Base-by-base conservation (phyloP, 1,140 invertebrate genomes). In the Atopsyche davidsoni region DNA sequence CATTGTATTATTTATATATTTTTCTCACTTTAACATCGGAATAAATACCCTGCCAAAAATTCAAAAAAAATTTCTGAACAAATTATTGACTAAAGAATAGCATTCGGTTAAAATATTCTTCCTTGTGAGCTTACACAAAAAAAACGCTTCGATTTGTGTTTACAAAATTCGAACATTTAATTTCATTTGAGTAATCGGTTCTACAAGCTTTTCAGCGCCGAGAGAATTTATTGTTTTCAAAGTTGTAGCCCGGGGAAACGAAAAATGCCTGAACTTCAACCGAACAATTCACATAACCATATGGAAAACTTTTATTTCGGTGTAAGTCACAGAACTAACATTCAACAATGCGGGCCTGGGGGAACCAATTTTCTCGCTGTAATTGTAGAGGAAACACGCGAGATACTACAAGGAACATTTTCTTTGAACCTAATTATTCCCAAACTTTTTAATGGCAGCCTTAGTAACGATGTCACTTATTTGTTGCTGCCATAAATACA, bases 251-350 rank as follows among this genome's bases (percentile, higher is more conserved):
- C 4, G 11, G 38, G 16, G 16, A 19, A 16, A 16, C 13, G 16
- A 18, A 22, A 22, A 36, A 22, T 40, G 25, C 6, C 25, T 7
- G n/a, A 16, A 43, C 21, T 43, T 43, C 17, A 11, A 11, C 13
- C 7, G 24, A 44, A 44, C 49, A 24, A 34, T 53, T 43, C 44
- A 21, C 44, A 53, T 35, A 44, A 43, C 18, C 39, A 19, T 53
- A 53, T 53, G 51, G 44, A 47, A 53, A 53, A 53, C 36, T 53
- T 53, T 53, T 53, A 53, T 47, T 53, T 53, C 51, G 51, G 47
- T 24, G 35, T 53, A 53, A 53, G 51, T 44, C 51, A 35, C 18
- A 25, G 36, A 46, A 46, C 34, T 46, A 34, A 11, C 31, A 16
- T 24, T 18, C 19, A 43, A 43, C 41, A 43, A 43, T 43, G 21